Evolutionary conservation across 2,797 vertebrate genomes (phyloP).

Genomic region (Garrulus glandarius): DNA sequence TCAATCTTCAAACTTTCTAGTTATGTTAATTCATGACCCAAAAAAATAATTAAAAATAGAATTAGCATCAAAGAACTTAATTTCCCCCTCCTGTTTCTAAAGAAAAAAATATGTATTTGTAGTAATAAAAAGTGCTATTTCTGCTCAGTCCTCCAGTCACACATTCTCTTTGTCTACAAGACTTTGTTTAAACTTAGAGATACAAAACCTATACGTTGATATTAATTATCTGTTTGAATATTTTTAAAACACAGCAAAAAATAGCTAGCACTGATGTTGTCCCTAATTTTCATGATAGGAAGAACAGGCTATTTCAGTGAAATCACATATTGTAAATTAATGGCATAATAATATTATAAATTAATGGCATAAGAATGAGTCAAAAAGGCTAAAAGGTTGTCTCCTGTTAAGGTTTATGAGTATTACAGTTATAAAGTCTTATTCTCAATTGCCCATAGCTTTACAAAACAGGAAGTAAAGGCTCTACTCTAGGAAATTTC

Average conservation of each 20-base stretch:
- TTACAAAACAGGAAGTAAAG: background rate
- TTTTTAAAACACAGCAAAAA: background rate
- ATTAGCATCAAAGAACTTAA: background rate
- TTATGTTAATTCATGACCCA: background rate
- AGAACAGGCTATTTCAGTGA: background rate
- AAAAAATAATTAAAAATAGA: slow-evolving; percentile 58
- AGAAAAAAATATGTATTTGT: background rate
- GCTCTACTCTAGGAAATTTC: background rate
- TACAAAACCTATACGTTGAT: background rate
- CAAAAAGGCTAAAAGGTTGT: background rate
- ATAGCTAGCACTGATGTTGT: background rate
- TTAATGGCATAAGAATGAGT: background rate
- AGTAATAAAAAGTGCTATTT: background rate
- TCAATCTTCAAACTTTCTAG: background rate
- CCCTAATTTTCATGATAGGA: background rate
- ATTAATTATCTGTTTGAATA: background rate
- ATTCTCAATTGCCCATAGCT: background rate
- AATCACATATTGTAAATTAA: background rate
- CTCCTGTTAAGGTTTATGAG: background rate
- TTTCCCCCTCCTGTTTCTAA: background rate
- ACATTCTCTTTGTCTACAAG: background rate
- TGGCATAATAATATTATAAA: background rate
- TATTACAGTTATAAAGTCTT: background rate
- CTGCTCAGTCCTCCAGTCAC: background rate
- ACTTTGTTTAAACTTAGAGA: background rate